Evolutionary conservation across 2,797 vertebrate species (phyloP), one percentile per base, ranked within the genome.

Genomic region (Halcyon badia): DNA sequence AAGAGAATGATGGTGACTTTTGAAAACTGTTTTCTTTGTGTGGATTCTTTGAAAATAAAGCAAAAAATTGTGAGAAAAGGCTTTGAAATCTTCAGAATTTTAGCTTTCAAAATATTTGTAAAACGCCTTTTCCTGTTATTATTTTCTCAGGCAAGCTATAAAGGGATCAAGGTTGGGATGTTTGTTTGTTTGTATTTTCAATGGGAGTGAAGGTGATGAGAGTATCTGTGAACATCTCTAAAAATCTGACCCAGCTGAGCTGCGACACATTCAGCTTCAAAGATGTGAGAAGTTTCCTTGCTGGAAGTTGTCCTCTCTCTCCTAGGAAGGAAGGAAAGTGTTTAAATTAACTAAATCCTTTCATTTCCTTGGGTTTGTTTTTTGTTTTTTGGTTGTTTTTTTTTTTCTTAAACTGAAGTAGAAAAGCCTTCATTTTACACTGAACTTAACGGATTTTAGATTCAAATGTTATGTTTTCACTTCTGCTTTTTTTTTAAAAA

Each of bases 21-120:
- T 93, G 90, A 81, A 69, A 86, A 91, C 66, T 48, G 16, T 84
- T 76, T 78, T 62, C 56, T 87, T 0, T 14, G 1, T 82, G 58
- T 17, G n/a, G 44, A 58, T 91, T 86, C 85, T 87, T 90, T 82
- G 90, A 91, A 92, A 96, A 87, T 6, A 35, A 65, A 90, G 64
- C 39, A 61, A 70, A 70, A 91, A 75, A 66, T 2, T 14, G n/a
- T 46, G 19, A 62, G 83, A 58, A 84, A 90, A 96, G 66, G 46
- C 80, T 96, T 96, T 95, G 80, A 93, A 93, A 92, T 72, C 48
- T 31, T 69, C 46, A 41, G 24, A 89, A 94, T 90, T 91, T 82
- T 48, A 79, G 77, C 83, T 95, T 95, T 96, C 90, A 89, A 82
- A 97, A 95, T 95, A 91, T 90, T 95, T 96, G 90, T 69, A 92